Base-by-base conservation (phyloP, 2,113 vertebrate genomes). In the Sceloporus undulatus region DNA sequence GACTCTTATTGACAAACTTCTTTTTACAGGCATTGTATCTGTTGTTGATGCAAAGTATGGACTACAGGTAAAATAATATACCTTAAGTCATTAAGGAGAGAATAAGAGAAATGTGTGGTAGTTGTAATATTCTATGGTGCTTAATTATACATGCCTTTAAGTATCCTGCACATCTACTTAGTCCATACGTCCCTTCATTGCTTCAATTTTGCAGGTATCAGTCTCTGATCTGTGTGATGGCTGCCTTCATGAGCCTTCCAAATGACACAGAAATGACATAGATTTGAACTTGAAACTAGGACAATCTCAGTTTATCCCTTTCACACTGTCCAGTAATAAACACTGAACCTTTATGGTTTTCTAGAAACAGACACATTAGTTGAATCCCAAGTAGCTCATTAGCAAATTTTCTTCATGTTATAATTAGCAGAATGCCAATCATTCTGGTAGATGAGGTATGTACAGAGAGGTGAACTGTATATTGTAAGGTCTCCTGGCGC, bases 21-120 rank as follows among this genome's bases (percentile, higher is more conserved):
- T 94, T 90, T 88, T 95, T 95, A 13, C 92, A 99, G 99, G 99
- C 91, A 98, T 99, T 79, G 90, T 99, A 89, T 98, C 98, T 38
- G 97, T 99, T 90, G 97, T 99, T 77, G 98, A 99, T 88, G 98
- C 98, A 89, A 99, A 99, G 91, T 97, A 98, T 93, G 98, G 98
- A 92, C 90, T 98, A 85, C 97, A 98, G 96, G 98, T 99, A 97
- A 96, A 93, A 88, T 92, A 52, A 23, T 54, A 80, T 89, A 78
- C 70, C 71, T 2, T 21, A 23, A 11, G 3, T 19, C 21, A 70
- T 78, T 78, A 78, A 25, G 23, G 9, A 88, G 23, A 6, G 82
- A 82, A 70, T 18, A 25, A 52, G 21, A 74, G 27, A 34, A 87
- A 62, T 65, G 14, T 48, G 23, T 68, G n/a, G 1, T n/a, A 42